A percentile compares a stretch with the other conserved stretches of the same genome.
phyloP scores from a whole-genome alignment of 2,797 vertebrate species.

The Benthosema pterotum region DNA sequence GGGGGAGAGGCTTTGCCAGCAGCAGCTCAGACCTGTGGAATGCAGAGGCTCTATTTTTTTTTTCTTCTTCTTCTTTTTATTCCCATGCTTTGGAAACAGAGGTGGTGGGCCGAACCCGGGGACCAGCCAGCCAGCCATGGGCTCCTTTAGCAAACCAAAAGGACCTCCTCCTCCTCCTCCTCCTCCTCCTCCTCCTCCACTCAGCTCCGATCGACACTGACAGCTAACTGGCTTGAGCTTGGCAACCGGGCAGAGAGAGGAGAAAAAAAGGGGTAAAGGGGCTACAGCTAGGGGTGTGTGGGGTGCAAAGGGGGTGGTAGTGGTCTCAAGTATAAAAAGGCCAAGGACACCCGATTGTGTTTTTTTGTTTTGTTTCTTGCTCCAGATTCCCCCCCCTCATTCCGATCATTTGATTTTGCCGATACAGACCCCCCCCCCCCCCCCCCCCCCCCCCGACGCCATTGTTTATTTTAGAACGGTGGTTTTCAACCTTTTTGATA shows the following conservation, averaged over 20 bases:
- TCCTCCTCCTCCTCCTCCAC: slow-evolving; percentile 86
- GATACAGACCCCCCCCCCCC: too few species aligned
- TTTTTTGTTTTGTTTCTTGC: too few species aligned
- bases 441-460: too few species aligned
- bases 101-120: slow-evolving; percentile 83
- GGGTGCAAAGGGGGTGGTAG: slow-evolving; percentile 75
- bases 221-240: slow-evolving; percentile 93
- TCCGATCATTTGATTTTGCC: too few species aligned
- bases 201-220: slow-evolving; percentile 95
- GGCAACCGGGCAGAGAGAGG: slow-evolving; percentile 91
- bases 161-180: slow-evolving; percentile 85
- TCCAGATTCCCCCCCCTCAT: too few species aligned
- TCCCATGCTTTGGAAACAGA: slow-evolving; percentile 97
- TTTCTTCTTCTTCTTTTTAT: too few species aligned
- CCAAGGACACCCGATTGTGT: too few species aligned
- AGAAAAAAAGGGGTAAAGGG: slow-evolving; percentile 29
- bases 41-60: slow-evolving; percentile 86
- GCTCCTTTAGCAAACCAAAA: slow-evolving; percentile 83
- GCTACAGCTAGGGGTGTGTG: slow-evolving; percentile 77
- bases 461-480: too few species aligned
- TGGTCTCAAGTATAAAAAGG: too few species aligned
- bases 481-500: too few species aligned
- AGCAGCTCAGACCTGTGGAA: slow-evolving; percentile 95
- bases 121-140: slow-evolving; percentile 79
- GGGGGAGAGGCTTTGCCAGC: slow-evolving; percentile 86